Base-by-base conservation (phyloP, 1,140 invertebrate genomes). In the Sarcophaga peregrina region DNA sequence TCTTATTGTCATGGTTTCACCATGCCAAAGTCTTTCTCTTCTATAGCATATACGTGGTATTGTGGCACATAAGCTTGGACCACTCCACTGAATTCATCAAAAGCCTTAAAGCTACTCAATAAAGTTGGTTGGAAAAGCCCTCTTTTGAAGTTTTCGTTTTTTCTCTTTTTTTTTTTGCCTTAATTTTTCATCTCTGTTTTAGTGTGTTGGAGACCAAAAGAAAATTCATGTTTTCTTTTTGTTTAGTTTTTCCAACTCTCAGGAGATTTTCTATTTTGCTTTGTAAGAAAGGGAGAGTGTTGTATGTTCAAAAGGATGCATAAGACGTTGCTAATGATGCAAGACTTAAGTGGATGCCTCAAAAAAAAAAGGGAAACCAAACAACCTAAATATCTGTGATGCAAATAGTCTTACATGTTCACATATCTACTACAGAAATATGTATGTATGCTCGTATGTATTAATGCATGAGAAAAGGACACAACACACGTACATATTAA, bases 271-370 rank as follows among this genome's bases (percentile, higher is more conserved):
- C 8, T 68, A 20, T 68, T 1, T 8, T 25, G 17, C 62, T 20
- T 68, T 68, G n/a, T 37, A 4, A 37, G 25, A 37, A 37, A 37
- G 25, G 4, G 25, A 37, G 25, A 58, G 5, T 68, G 17, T 58
- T 68, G 62, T 9, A 20, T 68, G 62, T 68, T 25, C 20, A 8
- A 68, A 68, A 68, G 10, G n/a, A 68, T 68, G 62, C 62, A 68
- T 68, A 68, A 68, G 62, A 68, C 62, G 17, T 25, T 68, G 62
- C 62, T 68, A 68, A 68, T 68, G 62, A 68, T 68, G 62, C 62
- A 68, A 1, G 62, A 68, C 62, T 68, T 68, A 68, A 68, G 62
- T 68, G 25, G 25, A 68, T 20, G 17, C 62, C 17, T 68, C 62
- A 68, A 68, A 37, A 37, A 37, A n/a, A 37, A 37, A 68, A n/a